These are phyloP conservation scores for Monopterus albus DNA, from an alignment of 2,113 vertebrate species.

Conservation along the genomic window DNA sequence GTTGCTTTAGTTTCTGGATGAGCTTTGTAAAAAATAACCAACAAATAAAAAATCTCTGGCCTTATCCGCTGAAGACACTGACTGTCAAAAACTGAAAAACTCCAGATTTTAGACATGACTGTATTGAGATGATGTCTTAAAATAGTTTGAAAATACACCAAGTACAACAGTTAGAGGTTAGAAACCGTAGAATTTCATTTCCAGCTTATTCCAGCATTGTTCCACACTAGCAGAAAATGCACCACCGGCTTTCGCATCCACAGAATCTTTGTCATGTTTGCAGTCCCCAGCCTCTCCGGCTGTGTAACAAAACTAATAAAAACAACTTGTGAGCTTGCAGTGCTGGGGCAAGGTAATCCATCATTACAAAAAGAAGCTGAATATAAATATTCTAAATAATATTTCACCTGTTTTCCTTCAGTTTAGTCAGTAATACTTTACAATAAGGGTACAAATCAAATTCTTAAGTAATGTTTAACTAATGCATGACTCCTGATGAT, in stretches of 20 bases:
- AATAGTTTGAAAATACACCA: background rate
- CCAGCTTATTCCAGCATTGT: background rate
- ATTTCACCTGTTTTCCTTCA: constrained; percentile 1
- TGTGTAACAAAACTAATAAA: constrained; percentile 26
- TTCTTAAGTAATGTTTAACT: too few relatives aligned
- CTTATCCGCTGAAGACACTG: too few relatives aligned
- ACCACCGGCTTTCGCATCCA: background rate
- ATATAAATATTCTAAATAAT: constrained; percentile 1
- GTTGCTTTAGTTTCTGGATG: too few relatives aligned
- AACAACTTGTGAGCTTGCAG: background rate
- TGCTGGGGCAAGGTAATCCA: constrained; percentile 12
- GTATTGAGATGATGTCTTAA: background rate
- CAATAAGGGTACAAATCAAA: too few relatives aligned
- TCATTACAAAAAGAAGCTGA: constrained; percentile 9
- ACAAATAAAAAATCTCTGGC: too few relatives aligned
- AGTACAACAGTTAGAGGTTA: background rate
- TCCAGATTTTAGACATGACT: too few relatives aligned
- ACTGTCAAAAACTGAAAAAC: too few relatives aligned
- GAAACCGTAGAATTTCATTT: background rate
- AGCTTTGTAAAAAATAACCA: too few relatives aligned
- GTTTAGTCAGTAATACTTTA: too few relatives aligned
- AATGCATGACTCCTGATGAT: too few relatives aligned
- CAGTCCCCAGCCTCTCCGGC: background rate
- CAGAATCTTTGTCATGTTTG: constrained; percentile 18
- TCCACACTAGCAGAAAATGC: constrained; percentile 14